phyloP scores from a whole-genome alignment of 2,888 invertebrate genomes.

The Phaonia tiefii region DNA sequence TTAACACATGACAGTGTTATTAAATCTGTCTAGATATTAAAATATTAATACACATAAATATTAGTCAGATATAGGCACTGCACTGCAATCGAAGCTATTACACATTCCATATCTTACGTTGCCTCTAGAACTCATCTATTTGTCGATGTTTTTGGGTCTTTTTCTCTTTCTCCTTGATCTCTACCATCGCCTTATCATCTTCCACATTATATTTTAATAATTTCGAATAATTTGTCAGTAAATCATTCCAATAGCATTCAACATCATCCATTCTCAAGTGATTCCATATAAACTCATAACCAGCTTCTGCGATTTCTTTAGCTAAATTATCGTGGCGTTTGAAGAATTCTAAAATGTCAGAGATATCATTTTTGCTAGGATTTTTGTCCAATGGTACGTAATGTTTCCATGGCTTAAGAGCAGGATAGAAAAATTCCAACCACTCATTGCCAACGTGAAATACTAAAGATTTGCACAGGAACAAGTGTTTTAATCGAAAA shows the following conservation, averaged over 20 bases:
- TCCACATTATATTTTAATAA: conserved; percentile 86
- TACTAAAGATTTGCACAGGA: conserved; percentile 94
- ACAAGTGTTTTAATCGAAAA: conserved; percentile 97
- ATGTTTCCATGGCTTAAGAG: conserved; percentile 96
- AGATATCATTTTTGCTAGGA: conserved; percentile 86
- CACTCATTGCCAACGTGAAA: conserved; percentile 97
- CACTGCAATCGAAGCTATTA: too few species aligned
- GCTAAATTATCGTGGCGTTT: conserved; percentile 87
- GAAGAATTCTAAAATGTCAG: conserved; percentile 88
- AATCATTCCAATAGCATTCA: conserved; percentile 91
- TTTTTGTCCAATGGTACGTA: conserved; percentile 92
- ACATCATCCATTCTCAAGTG: conserved; percentile 91
- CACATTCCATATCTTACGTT: too few species aligned
- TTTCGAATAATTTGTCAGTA: conserved; percentile 88
- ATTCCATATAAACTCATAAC: conserved; percentile 91
- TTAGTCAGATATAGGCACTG: too few species aligned
- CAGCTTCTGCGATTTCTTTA: conserved; percentile 89
- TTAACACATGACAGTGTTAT: too few species aligned
- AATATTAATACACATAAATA: too few species aligned
- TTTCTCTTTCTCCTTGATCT: conserved; percentile 76
- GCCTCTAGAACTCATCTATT: conserved; percentile 8
- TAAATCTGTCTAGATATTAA: too few species aligned
- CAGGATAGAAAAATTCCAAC: conserved; percentile 96
- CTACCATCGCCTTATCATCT: conserved; percentile 83
- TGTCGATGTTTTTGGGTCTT: not conserved